A percentile compares a stretch with the other conserved stretches of the same genome.
phyloP scores from a whole-genome alignment of 2,888 invertebrate species.

The Oligia strigilis region DNA sequence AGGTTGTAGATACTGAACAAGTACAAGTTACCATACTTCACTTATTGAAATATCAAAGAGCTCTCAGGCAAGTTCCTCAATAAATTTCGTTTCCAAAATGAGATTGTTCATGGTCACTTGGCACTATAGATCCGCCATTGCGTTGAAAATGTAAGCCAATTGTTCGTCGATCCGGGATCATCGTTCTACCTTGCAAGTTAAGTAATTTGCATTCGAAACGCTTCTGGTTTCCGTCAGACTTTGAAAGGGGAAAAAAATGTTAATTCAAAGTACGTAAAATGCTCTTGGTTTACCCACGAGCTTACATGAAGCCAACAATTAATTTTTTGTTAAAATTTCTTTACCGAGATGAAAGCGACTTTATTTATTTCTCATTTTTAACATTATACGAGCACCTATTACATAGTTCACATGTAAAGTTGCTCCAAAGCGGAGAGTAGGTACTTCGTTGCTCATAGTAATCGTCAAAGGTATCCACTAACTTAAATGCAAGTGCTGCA shows the following conservation, averaged over 20 bases:
- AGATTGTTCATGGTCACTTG: slow-evolving; percentile 42
- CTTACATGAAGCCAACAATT: background rate
- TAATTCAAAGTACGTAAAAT: background rate
- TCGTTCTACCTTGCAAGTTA: slow-evolving; percentile 26
- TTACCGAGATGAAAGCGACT: background rate
- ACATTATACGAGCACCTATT: too few relatives aligned
- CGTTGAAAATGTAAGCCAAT: background rate
- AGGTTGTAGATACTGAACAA: background rate
- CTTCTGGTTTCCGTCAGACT: background rate
- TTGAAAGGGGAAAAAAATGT: background rate
- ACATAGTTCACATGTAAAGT: too few relatives aligned
- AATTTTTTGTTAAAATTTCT: background rate
- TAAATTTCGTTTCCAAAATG: slow-evolving; percentile 34
- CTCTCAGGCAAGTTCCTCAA: background rate
- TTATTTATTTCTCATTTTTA: background rate
- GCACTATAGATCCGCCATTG: slow-evolving; percentile 32
- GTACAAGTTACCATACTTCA: background rate
- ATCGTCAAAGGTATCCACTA: background rate
- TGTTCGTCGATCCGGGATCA: slow-evolving; percentile 43
- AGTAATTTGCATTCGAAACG: slow-evolving; percentile 32
- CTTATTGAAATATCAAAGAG: slow-evolving; percentile 6
- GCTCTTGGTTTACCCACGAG: background rate
- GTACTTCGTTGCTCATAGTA: background rate
- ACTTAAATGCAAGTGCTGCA: background rate
- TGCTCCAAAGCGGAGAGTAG: background rate